A percentile compares a stretch with the other conserved stretches of the same genome.
Conservation (phyloP, 2,888 invertebrate species). For the Lycocerus yunnanus region DNA sequence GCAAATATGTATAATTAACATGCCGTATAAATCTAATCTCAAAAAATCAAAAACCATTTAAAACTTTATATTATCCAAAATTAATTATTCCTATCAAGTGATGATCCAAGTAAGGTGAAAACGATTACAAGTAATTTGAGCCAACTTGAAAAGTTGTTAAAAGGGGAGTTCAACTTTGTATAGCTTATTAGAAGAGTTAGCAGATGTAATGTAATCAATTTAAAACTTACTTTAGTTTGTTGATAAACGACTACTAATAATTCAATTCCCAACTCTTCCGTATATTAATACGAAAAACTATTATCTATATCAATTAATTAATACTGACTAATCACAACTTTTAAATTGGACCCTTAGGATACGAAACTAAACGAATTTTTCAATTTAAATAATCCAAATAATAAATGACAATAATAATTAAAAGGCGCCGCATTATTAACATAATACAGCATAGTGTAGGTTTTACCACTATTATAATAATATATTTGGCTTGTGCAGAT, state of each 20-base stretch:
- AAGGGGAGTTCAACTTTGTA: not conserved
- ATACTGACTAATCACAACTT: not conserved
- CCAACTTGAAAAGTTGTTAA: not conserved
- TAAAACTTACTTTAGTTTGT: not conserved
- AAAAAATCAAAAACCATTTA: not conserved
- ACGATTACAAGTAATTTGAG: not conserved
- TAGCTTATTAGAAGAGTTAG: not conserved
- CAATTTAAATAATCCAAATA: not conserved
- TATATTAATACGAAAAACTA: not conserved
- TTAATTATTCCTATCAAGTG: constrained; percentile 1
- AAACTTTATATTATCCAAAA: not conserved
- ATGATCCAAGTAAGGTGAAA: not conserved
- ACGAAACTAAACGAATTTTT: not conserved
- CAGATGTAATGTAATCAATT: not conserved
- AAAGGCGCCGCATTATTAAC: too few relatives aligned
- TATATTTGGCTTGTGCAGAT: not conserved
- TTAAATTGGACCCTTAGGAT: not conserved
- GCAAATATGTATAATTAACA: constrained; percentile 3
- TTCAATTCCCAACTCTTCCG: not conserved
- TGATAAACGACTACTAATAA: not conserved
- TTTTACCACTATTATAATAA: too few relatives aligned
- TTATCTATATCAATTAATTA: not conserved
- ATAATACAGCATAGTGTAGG: too few relatives aligned
- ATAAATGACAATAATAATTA: too few relatives aligned
- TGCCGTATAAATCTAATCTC: not conserved